These are phyloP conservation scores for Oncorhynchus keta DNA, from an alignment of 2,113 vertebrate genomes.

Conservation along the genomic window DNA sequence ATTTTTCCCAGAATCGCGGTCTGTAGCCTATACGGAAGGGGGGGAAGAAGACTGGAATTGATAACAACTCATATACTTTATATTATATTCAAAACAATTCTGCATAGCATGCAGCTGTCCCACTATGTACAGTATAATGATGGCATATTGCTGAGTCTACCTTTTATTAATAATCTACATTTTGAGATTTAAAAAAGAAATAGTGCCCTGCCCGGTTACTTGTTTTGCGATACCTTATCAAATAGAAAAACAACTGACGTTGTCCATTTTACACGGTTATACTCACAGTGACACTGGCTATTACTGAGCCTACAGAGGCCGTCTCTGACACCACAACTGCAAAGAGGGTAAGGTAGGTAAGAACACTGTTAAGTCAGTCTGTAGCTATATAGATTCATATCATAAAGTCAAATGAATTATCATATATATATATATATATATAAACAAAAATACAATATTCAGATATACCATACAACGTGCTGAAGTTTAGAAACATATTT, in stretches of 20 bases:
- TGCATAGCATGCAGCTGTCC: too few relatives aligned
- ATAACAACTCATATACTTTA: background rate
- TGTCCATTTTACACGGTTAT: constrained; percentile 5
- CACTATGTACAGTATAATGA: too few relatives aligned
- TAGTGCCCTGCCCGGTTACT: too few relatives aligned
- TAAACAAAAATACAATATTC: too few relatives aligned
- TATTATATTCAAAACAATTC: too few relatives aligned
- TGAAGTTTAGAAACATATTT: background rate
- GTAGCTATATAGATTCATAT: too few relatives aligned
- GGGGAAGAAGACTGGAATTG: background rate
- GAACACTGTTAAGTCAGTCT: background rate
- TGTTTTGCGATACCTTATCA: background rate
- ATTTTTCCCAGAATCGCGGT: constrained; percentile 74
- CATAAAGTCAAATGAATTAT: too few relatives aligned
- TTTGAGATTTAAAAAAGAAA: too few relatives aligned
- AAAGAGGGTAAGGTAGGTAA: background rate
- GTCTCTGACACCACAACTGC: constrained; percentile 70
- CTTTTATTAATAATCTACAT: too few relatives aligned
- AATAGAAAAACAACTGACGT: background rate
- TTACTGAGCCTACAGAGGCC: constrained; percentile 35
- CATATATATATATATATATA: too few relatives aligned
- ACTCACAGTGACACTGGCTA: constrained; percentile 72
- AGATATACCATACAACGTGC: background rate
- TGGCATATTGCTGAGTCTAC: too few relatives aligned
- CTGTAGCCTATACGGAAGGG: constrained; percentile 76